Conservation (phyloP, 2,797 vertebrate genomes). For the Coracias cyanogaster region DNA sequence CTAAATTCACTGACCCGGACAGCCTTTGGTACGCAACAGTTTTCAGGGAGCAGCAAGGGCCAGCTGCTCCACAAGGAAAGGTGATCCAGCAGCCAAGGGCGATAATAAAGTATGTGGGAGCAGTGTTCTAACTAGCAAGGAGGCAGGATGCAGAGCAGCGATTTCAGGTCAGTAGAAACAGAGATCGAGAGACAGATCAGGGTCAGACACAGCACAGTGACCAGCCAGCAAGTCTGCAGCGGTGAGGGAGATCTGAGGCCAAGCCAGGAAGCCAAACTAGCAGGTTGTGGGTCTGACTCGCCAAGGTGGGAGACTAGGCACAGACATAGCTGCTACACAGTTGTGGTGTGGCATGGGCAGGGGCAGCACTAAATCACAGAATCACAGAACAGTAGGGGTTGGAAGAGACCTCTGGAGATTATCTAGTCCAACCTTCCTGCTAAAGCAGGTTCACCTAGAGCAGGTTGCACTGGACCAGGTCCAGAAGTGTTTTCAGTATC, state of each 20-base stretch:
- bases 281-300: accelerated
- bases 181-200: not conserved
- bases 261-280: not conserved
- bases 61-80: not conserved
- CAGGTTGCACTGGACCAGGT: too few relatives aligned
- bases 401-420: not conserved
- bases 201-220: not conserved
- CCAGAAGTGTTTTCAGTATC: too few relatives aligned
- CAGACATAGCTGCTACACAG: not conserved
- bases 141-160: not conserved
- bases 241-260: not conserved
- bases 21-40: not conserved
- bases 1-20: not conserved
- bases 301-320: not conserved
- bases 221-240: not conserved
- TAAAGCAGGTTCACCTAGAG: not conserved
- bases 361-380: not conserved
- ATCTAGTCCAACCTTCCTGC: not conserved
- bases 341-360: not conserved
- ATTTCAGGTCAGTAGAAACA: not conserved
- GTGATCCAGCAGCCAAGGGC: not conserved
- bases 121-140: not conserved
- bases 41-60: not conserved
- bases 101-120: not conserved
- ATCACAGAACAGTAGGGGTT: too few relatives aligned